Evolutionary conservation across 1,140 invertebrate species (phyloP), one percentile per base, ranked within the genome.

Genomic region (Zaprionus ghesquierei): DNA sequence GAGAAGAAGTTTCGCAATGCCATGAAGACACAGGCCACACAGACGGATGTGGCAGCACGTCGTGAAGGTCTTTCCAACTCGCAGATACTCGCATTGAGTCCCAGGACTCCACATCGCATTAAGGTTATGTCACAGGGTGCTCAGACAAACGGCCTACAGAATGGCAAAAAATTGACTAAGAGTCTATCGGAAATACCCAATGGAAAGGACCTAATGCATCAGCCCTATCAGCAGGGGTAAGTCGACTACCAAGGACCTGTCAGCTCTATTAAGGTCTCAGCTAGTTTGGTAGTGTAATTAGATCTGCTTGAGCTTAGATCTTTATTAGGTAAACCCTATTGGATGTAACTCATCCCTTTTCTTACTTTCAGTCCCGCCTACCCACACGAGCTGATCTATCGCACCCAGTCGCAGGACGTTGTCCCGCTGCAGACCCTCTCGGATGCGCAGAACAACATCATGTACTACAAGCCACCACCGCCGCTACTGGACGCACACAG

Each of bases 21-120:
- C 1, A 98, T 98, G 97, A 96, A 97, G 84, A 97, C 97, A 0
- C 97, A 98, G 93, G 97, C 97, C 1, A 98, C 97, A 0, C 97
- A 98, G 92, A 98, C 97, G 23, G 97, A 98, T 92, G 94, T 94
- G 75, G 82, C 60, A 0, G 77, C 84, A 4, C 79, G 84, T 1
- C 93, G 95, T 46, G 95, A 96, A 91, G 94, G 94, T 13, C 90
- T 94, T 6, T 94, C 94, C n/a, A 82, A 79, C 49, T 95, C 96
- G 3, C 95, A 95, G 77, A 94, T 95, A 78, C 92, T 96, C 63
- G 96, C 95, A 9, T 92, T 98, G 5, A 97, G 96, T 92, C 97
- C 96, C 5, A 91, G 96, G 31, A 94, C 94, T 4, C 94, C 94
- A 6, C 94, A 95, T 91, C 84, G 95, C 94, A 96, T 97, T 38